Evolutionary conservation across 53 echinoderm and acorn worm genomes (phyloP).

Genomic region (Patiria pectinifera): DNA sequence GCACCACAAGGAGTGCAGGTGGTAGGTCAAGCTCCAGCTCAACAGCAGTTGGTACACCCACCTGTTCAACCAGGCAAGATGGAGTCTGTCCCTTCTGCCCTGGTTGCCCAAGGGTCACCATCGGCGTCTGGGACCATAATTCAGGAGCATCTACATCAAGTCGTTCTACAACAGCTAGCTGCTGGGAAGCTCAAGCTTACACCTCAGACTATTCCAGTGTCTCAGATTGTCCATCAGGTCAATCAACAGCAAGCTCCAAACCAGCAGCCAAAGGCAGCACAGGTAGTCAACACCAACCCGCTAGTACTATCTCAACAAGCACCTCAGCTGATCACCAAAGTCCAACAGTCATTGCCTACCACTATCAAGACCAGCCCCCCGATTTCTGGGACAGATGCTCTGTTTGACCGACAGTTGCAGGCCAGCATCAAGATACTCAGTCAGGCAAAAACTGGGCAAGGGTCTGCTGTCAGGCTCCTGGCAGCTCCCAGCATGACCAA

Average conservation of each 20-base stretch:
- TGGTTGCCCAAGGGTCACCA: background rate
- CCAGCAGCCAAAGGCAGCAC: background rate
- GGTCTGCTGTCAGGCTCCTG: background rate
- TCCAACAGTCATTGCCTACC: conserved; percentile 17
- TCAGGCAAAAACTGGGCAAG: background rate
- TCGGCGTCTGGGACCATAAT: background rate
- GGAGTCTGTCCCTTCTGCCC: background rate
- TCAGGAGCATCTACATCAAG: conserved; percentile 39
- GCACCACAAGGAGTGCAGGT: conserved; percentile 19
- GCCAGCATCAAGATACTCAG: background rate
- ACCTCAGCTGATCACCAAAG: conserved; percentile 8
- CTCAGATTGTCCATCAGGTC: conserved; percentile 7
- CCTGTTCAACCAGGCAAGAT: conserved; percentile 26
- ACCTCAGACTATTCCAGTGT: conserved; percentile 4
- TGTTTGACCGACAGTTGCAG: background rate
- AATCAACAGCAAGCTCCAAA: background rate
- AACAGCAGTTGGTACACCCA: conserved; percentile 16
- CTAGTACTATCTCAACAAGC: conserved; percentile 18
- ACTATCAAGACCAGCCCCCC: background rate
- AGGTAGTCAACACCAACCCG: background rate
- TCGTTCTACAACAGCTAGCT: conserved; percentile 47
- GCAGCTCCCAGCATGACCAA: background rate
- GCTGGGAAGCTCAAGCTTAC: conserved; percentile 47
- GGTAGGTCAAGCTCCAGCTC: background rate
- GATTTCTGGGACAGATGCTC: background rate